Conservation (phyloP, 2,113 vertebrate genomes). For the Lepus europaeus region DNA sequence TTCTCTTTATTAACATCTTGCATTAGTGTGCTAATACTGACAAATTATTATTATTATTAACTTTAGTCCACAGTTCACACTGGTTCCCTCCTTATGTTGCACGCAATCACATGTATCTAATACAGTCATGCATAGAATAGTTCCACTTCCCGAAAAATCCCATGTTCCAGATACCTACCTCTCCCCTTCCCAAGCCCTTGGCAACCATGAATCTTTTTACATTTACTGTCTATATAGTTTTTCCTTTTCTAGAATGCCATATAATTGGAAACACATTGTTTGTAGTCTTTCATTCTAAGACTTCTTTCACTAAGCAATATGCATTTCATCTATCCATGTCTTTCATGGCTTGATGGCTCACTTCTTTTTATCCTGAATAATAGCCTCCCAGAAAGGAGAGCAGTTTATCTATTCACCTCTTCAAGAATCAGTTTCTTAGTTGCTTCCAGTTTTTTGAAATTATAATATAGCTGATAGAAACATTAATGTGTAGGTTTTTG, state of each 20-base stretch:
- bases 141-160: no score
- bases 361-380: background rate
- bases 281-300: constrained; percentile 3
- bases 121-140: background rate
- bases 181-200: no score
- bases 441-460: background rate
- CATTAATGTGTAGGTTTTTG: no score
- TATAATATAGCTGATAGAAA: no score
- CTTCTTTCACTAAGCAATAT: background rate
- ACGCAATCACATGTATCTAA: background rate
- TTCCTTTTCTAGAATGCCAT: constrained; percentile 9
- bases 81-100: no score
- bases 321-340: background rate
- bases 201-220: no score
- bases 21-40: background rate
- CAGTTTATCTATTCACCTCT: constrained; percentile 36
- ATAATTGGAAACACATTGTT: background rate
- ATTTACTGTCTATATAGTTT: background rate
- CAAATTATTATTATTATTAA: no score
- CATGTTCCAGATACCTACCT: no score
- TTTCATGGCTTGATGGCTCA: background rate
- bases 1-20: background rate
- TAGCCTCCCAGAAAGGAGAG: background rate
- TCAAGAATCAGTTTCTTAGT: background rate
- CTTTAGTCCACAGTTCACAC: no score